A percentile compares a stretch with the other conserved stretches of the same genome.
Conservation (phyloP, 2,888 invertebrate species). For the Macaria liturata region DNA sequence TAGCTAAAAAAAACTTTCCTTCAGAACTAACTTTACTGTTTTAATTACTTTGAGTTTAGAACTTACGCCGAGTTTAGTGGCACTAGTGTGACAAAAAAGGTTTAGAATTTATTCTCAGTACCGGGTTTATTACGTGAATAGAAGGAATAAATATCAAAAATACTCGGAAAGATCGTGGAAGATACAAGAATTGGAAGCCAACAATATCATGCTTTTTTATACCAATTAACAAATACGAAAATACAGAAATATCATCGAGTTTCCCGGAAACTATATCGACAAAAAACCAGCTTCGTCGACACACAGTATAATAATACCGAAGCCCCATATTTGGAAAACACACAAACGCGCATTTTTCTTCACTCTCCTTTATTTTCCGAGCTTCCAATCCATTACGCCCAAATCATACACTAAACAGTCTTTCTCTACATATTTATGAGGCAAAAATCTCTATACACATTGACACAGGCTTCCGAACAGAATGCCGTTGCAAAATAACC, state of each 20-base stretch:
- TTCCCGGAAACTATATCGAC: no score
- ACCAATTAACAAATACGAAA: no score
- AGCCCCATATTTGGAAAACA: conserved; percentile 17
- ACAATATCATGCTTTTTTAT: no score
- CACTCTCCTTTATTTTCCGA: conserved; percentile 25
- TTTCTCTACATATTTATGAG: conserved; percentile 60
- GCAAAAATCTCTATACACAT: conserved; percentile 28
- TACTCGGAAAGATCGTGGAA: no score
- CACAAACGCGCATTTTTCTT: conserved; percentile 26
- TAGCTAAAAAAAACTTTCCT: conserved; percentile 19
- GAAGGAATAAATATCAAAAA: no score
- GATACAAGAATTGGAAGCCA: no score
- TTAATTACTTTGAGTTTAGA: conserved; percentile 22
- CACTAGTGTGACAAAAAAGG: conserved; percentile 12
- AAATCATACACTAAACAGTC: conserved; percentile 58
- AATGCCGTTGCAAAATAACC: conserved; percentile 15
- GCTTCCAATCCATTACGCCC: conserved; percentile 52
- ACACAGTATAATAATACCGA: background rate
- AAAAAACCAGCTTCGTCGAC: no score
- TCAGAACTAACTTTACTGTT: conserved; percentile 15
- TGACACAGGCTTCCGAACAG: conserved; percentile 15
- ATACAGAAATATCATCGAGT: no score
- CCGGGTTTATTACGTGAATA: no score
- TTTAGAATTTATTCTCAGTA: no score
- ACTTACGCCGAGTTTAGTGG: conserved; percentile 12